phyloP scores from a whole-genome alignment of 2,113 vertebrate species.

The Periophthalmodon schlosseri region DNA sequence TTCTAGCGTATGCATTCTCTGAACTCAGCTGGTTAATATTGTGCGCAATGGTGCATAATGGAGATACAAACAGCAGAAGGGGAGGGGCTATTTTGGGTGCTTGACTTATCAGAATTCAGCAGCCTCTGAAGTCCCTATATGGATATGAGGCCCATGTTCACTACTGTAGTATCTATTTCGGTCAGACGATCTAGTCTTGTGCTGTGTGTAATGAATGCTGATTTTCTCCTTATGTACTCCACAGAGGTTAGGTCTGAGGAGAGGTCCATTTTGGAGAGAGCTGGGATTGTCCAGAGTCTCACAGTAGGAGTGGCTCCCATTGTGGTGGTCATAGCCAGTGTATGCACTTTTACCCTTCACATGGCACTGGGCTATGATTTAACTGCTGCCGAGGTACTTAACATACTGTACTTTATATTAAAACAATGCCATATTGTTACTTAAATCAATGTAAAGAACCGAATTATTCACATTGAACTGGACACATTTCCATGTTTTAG shows the following conservation, averaged over 20 bases:
- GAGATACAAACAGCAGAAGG: background rate
- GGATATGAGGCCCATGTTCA: slow-evolving; percentile 44
- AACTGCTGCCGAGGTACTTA: slow-evolving; percentile 78
- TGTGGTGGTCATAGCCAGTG: slow-evolving; percentile 79
- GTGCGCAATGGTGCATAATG: background rate
- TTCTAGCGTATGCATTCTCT: background rate
- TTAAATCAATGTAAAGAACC: background rate
- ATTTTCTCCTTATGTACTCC: slow-evolving; percentile 18
- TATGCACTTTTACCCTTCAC: slow-evolving; percentile 83
- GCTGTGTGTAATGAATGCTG: slow-evolving; percentile 23
- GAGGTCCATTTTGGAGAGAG: slow-evolving; percentile 75
- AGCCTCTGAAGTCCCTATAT: slow-evolving; percentile 49
- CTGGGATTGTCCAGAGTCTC: slow-evolving; percentile 78
- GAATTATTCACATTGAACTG: background rate
- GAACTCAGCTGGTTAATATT: background rate
- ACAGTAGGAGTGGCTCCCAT: slow-evolving; percentile 79
- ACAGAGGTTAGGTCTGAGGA: slow-evolving; percentile 79
- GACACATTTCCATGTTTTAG: slow-evolving; percentile 42
- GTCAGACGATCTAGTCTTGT: slow-evolving; percentile 31
- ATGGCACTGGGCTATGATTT: slow-evolving; percentile 81
- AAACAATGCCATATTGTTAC: background rate
- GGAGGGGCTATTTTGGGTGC: slow-evolving; percentile 24
- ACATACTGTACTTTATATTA: background rate
- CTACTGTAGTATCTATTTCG: slow-evolving; percentile 41
- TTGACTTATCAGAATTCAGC: slow-evolving; percentile 48